Base-by-base conservation (phyloP, 2,888 invertebrate genomes). In the Syrista parreyssii region DNA sequence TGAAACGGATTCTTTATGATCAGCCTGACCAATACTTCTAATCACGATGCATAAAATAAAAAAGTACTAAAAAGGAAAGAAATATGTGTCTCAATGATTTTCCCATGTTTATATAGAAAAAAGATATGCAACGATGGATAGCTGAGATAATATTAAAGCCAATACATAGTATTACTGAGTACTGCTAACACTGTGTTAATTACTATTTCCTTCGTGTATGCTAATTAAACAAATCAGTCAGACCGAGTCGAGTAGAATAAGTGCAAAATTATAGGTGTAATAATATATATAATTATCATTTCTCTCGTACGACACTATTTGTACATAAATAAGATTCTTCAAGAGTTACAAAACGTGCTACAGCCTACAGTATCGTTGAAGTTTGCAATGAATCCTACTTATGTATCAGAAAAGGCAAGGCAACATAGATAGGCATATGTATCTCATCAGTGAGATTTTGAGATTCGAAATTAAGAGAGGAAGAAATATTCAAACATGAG, bases 171-270 rank as follows among this genome's bases (percentile, higher is more conserved):
- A 55, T 55, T 55, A 55, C 55, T 23, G 23, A 4, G 23, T 76
- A 32, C 72, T 76, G 12, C 15, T 15, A 33, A 68, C 40, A 72
- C 35, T 76, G 72, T 71, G 72, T 71, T 11, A 15, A 69, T 34
- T 12, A n/a, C 33, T 2, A 15, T 75, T 40, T 30, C 11, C 55
- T 55, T 55, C 23, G 55, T 9, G 23, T 55, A 23, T 9, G 23
- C 23, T 55, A 55, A 55, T 55, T 23, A 55, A 9, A 55, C 9
- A 55, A 55, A 55, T 40, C 40, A 6, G 40, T 40, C 40, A 15
- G 40, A 40, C 40, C 15, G 15, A 40, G 6, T 40, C 15, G 1
- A 33, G 40, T 40, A 40, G 15, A 55, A 9, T 55, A 9, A 55
- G 23, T 55, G 9, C 9, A 55, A 34, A 55, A 23, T 55, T 55